Evolutionary conservation across 1,140 invertebrate genomes (phyloP).

Genomic region (Drosophila lacteicornis): DNA sequence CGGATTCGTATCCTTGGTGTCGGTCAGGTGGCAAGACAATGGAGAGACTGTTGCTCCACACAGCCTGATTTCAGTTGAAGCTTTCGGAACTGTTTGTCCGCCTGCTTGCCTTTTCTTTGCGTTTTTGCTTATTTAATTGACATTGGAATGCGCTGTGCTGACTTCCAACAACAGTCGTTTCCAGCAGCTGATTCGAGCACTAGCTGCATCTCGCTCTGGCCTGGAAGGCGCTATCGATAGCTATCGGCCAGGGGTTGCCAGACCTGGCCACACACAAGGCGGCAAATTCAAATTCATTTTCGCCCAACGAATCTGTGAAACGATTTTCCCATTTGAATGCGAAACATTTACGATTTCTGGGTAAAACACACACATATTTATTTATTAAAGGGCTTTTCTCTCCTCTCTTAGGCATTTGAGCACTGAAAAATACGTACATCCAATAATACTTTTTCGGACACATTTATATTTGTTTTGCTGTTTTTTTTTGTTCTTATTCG

Average conservation of each 20-base stretch:
- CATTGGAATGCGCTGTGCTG: slow-evolving; percentile 64
- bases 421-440: slow-evolving; percentile 8
- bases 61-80: slow-evolving; percentile 13
- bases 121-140: slow-evolving; percentile 68
- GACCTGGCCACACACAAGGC: not conserved
- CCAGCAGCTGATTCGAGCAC: slow-evolving; percentile 38
- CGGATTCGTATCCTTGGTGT: not conserved
- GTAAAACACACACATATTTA: not conserved
- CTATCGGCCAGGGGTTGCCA: slow-evolving; percentile 9
- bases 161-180: slow-evolving; percentile 48
- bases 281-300: slow-evolving; percentile 7
- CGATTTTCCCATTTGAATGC: not conserved
- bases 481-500: not conserved
- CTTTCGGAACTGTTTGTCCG: slow-evolving; percentile 1
- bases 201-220: slow-evolving; percentile 24
- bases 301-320: not conserved
- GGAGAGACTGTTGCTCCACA: not conserved
- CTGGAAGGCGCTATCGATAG: slow-evolving; percentile 33
- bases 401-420: not conserved
- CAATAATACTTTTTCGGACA: not conserved
- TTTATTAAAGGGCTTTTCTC: not conserved
- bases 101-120: slow-evolving; percentile 25
- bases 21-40: not conserved
- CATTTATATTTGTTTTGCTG: not conserved
- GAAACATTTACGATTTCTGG: not conserved